Base-by-base conservation (phyloP, 1,140 invertebrate species). In the Elysia chlorotica region DNA sequence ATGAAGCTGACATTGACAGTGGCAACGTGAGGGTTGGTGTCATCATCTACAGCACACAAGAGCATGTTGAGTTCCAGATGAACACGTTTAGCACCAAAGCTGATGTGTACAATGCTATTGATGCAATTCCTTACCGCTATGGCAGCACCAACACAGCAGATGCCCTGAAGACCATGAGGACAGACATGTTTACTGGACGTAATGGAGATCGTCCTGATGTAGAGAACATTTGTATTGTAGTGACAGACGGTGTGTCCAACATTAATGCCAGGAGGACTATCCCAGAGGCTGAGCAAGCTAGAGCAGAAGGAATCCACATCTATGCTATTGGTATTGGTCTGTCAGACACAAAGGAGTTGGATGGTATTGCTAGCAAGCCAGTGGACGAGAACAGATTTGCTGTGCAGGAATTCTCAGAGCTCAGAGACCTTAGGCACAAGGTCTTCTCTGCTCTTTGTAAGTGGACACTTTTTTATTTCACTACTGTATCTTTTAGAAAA, bases 241-340 rank as follows among this genome's bases (percentile, higher is more conserved):
- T 83, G 4, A 82, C 82, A 48, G 82, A 82, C 54, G 82, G 82
- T 35, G 75, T 81, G 30, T 83, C 84, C 1, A 85, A 85, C 74
- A 79, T 83, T 56, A 83, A 83, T 66, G 69, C 77, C 3, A 67
- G 77, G 4, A 74, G 76, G 37, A 84, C 83, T 6, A 77, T 84
- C 37, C 78, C 80, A 23, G 79, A 84, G 76, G 81, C 81, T 19
- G 74, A 75, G 36, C 57, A 62, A 33, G 77, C 74, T n/a, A 71
- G 75, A 37, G 72, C 56, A 19, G 71, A 72, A 25, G 68, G 75
- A 14, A 81, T 82, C 57, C 71, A 80, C 30, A 80, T 84, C 48
- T 84, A 83, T 71, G 83, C 76, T 48, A 76, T 83, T 65, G 81
- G 81, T 56, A 76, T 82, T 56, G 78, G 78, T 57, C 62, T 81